Evolutionary conservation across 2,888 invertebrate species (phyloP).

Genomic region (Chironomus tentans): DNA sequence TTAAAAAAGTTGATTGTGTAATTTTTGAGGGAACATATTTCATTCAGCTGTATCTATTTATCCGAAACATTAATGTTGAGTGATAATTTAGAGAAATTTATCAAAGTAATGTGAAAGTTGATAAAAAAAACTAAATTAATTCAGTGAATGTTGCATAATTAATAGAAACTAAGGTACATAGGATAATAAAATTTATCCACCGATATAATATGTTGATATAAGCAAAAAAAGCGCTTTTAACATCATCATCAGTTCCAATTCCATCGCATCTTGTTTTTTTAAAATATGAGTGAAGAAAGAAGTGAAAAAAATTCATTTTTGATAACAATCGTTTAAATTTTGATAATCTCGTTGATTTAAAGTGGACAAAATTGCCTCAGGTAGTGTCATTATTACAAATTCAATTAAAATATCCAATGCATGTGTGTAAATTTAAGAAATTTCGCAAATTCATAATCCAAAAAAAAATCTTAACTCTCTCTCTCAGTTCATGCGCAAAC

Average conservation of each 20-base stretch:
- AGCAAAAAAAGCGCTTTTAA: background rate
- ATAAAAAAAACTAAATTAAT: background rate
- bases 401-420: background rate
- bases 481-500: conserved; percentile 23
- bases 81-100: too few species aligned
- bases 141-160: background rate
- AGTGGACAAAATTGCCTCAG: conserved; percentile 7
- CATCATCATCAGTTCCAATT: background rate
- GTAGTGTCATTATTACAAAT: background rate
- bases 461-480: background rate
- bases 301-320: conserved; percentile 21
- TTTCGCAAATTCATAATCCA: background rate
- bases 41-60: background rate
- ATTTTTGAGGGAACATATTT: background rate
- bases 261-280: background rate
- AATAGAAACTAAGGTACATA: background rate
- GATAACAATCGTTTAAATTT: conserved; percentile 12
- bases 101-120: too few species aligned
- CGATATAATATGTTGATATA: background rate
- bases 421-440: background rate
- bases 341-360: conserved; percentile 21
- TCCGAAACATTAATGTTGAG: too few species aligned
- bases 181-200: background rate
- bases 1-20: background rate
- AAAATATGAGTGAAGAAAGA: conserved; percentile 21